A percentile compares a stretch with the other conserved stretches of the same genome.
These are phyloP conservation scores for Patagioenas fasciata DNA, from an alignment of 2,113 vertebrate species.

Conservation along the genomic window DNA sequence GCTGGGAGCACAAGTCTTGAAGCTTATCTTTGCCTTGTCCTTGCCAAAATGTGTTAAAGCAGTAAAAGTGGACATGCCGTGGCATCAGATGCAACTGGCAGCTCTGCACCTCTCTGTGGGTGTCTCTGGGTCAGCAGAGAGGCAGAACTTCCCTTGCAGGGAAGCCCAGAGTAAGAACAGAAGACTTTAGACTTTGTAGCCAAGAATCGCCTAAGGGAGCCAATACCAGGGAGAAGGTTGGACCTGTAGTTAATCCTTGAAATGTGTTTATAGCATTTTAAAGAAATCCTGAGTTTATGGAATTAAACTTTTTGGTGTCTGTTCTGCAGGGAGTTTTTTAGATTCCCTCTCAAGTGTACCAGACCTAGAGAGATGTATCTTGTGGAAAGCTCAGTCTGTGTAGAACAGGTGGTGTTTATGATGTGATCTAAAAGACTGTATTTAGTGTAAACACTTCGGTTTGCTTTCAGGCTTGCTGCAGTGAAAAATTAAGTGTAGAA, in stretches of 20 bases:
- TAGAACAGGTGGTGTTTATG: conserved; percentile 41
- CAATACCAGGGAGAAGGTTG: neutral
- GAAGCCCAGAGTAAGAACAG: neutral
- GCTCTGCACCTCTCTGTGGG: neutral
- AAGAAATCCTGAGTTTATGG: neutral
- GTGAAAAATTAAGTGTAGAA: conserved; percentile 20
- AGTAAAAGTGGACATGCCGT: neutral
- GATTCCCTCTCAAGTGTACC: neutral
- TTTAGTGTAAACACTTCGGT: conserved; percentile 44
- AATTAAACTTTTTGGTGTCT: neutral
- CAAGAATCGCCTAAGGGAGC: neutral
- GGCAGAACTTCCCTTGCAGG: neutral
- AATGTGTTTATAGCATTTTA: neutral
- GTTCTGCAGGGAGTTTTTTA: neutral
- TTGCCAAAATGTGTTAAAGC: neutral
- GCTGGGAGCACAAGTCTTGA: neutral
- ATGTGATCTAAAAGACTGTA: conserved; percentile 34
- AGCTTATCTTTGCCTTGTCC: neutral
- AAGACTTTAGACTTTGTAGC: neutral
- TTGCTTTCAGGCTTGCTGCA: conserved; percentile 28
- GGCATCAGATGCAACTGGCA: neutral
- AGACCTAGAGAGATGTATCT: neutral
- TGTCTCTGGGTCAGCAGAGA: neutral
- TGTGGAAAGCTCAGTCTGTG: neutral
- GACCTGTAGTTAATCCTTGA: neutral